These are phyloP conservation scores for Hybognathus amarus DNA, from an alignment of 2,797 vertebrate genomes.

Conservation along the genomic window DNA sequence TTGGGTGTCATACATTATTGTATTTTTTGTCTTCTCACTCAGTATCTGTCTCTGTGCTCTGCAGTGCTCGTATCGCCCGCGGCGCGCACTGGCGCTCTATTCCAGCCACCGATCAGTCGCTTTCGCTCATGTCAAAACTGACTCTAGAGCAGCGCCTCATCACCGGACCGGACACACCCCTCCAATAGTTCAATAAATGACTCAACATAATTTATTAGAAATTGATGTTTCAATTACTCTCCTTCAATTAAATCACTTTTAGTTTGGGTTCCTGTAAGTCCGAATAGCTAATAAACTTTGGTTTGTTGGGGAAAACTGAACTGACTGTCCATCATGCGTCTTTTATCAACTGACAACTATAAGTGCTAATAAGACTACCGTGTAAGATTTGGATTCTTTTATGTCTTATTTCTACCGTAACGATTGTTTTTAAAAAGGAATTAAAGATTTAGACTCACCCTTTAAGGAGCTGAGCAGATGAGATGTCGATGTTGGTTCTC, in stretches of 20 bases:
- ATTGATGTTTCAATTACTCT: background rate
- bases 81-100: slow-evolving; percentile 50
- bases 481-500: slow-evolving; percentile 59
- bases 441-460: slow-evolving; percentile 70
- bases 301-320: too few species aligned
- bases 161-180: slow-evolving; percentile 13
- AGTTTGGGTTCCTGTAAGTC: background rate
- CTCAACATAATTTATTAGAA: background rate
- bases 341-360: background rate
- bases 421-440: background rate
- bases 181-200: background rate
- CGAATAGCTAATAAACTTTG: slow-evolving; percentile 28
- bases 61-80: slow-evolving; percentile 74
- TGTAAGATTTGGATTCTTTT: background rate
- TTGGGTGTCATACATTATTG: background rate
- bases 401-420: background rate
- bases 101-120: slow-evolving; percentile 44
- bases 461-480: slow-evolving; percentile 64
- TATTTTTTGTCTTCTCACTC: background rate
- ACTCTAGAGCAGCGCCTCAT: slow-evolving; percentile 3
- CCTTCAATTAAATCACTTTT: background rate
- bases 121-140: slow-evolving; percentile 48
- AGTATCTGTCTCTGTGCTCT: slow-evolving; percentile 38
- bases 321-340: slow-evolving; percentile 1
- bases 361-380: too few species aligned